These are phyloP conservation scores for Aspidiotus rigidus DNA, from an alignment of 2,888 invertebrate genomes.

Conservation along the genomic window DNA sequence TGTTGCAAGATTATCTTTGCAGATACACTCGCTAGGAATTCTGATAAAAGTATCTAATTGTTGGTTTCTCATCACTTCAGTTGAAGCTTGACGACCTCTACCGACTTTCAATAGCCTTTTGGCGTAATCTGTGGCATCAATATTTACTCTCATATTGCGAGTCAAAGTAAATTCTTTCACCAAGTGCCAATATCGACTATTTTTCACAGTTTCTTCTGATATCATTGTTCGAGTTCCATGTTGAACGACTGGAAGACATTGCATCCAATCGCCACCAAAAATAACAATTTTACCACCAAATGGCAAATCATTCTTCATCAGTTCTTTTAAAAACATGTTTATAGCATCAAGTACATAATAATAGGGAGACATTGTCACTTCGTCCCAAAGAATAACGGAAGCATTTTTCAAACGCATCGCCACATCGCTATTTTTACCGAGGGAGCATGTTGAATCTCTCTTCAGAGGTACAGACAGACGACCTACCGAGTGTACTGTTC, in stretches of 20 bases:
- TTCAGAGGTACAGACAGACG: neutral
- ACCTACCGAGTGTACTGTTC: neutral
- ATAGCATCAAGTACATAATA: neutral
- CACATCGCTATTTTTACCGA: neutral
- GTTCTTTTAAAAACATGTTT: neutral
- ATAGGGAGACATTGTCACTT: neutral
- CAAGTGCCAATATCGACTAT: neutral
- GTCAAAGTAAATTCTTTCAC: neutral
- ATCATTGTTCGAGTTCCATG: neutral
- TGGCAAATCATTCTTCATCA: neutral
- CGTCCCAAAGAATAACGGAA: neutral
- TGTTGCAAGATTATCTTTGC: neutral
- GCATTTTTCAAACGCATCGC: neutral
- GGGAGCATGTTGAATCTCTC: neutral
- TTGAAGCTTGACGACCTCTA: neutral
- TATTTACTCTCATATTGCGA: neutral
- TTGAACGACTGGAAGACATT: neutral
- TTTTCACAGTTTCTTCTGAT: neutral
- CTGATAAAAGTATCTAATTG: neutral
- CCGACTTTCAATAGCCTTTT: neutral
- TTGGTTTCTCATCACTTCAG: neutral
- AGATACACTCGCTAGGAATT: neutral
- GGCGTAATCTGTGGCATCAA: neutral
- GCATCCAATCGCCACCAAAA: conserved; percentile 6
- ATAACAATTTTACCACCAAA: conserved; percentile 5